Conservation (phyloP, 2,113 vertebrate genomes). For the Myrmecobius fasciatus region DNA sequence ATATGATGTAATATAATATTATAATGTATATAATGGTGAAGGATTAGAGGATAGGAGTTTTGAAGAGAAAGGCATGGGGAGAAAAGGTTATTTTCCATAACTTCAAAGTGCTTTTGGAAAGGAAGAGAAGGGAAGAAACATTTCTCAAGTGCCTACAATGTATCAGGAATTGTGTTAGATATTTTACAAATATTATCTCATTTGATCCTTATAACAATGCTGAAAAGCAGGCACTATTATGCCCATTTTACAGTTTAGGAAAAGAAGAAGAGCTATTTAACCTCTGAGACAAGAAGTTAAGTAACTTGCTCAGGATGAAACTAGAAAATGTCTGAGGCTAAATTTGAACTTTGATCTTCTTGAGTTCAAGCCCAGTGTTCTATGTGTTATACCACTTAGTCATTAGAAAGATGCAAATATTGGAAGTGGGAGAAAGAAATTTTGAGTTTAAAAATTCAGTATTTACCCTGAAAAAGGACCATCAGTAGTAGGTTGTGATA, state of each 20-base stretch:
- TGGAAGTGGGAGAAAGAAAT: neutral
- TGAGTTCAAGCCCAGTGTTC: neutral
- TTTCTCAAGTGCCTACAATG: too few species aligned
- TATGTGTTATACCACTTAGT: neutral
- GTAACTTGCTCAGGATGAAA: neutral
- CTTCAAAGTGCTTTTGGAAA: too few species aligned
- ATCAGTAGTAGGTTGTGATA: neutral
- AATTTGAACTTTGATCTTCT: neutral
- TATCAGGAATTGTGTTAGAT: too few species aligned
- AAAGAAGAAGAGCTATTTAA: neutral
- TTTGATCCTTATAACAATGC: neutral
- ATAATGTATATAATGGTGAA: neutral
- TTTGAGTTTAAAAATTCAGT: neutral
- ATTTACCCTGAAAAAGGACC: neutral
- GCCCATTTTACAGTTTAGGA: neutral
- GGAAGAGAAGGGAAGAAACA: too few species aligned
- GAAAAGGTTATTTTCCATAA: neutral
- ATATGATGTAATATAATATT: too few species aligned
- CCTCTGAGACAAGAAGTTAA: neutral
- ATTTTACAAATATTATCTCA: too few species aligned
- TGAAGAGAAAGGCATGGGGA: neutral
- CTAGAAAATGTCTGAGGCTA: neutral
- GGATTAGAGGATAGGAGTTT: neutral
- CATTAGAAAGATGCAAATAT: neutral
- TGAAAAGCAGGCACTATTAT: neutral